These are phyloP conservation scores for Aricia agestis DNA, from an alignment of 1,140 invertebrate species.

Conservation along the genomic window DNA sequence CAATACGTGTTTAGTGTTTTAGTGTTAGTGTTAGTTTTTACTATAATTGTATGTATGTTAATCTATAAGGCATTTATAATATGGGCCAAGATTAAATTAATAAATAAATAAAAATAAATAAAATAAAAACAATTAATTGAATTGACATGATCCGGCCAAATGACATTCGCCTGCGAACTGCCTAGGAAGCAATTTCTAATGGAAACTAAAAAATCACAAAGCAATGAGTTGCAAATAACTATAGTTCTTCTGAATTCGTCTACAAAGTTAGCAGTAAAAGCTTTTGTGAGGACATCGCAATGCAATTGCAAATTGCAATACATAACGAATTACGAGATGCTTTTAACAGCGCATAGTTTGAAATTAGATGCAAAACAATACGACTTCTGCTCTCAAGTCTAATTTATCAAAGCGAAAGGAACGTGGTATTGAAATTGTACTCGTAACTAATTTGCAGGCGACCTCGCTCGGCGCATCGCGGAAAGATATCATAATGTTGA, in stretches of 20 bases:
- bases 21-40: too few relatives aligned
- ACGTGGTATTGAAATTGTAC: neutral
- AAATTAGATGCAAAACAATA: neutral
- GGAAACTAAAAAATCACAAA: too few relatives aligned
- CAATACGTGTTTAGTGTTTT: too few relatives aligned
- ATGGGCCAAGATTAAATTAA: too few relatives aligned
- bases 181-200: too few relatives aligned
- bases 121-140: too few relatives aligned
- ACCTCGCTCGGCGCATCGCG: slow-evolving; percentile 49
- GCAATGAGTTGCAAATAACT: too few relatives aligned
- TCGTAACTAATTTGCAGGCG: slow-evolving; percentile 38
- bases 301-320: slow-evolving; percentile 28
- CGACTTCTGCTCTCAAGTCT: neutral
- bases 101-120: too few relatives aligned
- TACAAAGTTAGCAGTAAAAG: neutral
- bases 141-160: too few relatives aligned
- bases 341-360: slow-evolving; percentile 8
- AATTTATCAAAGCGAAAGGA: slow-evolving; percentile 1
- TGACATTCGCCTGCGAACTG: too few relatives aligned
- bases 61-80: too few relatives aligned
- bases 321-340: slow-evolving; percentile 20
- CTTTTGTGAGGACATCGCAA: slow-evolving; percentile 31
- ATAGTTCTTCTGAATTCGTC: neutral
- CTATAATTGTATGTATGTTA: too few relatives aligned
- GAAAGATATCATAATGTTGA: slow-evolving; percentile 48